A percentile compares a stretch with the other conserved stretches of the same genome.
phyloP scores from a whole-genome alignment of 2,888 invertebrate species.

The Mythimna impura region DNA sequence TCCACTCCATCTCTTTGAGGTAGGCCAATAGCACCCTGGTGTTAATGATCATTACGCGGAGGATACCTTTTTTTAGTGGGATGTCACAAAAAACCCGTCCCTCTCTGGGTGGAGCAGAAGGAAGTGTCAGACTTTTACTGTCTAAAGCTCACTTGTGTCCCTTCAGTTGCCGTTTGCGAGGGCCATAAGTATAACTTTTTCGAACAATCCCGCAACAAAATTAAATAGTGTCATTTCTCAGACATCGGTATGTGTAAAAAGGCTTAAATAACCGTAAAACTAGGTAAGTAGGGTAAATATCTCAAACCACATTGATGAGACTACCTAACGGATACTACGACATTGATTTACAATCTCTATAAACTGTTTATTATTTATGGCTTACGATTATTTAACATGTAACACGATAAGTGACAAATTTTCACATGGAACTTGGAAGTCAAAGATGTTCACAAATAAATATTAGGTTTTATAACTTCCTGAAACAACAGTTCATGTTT shows the following conservation, averaged over 20 bases:
- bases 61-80: too few species aligned
- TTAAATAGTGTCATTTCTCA: not conserved
- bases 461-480: constrained; percentile 10
- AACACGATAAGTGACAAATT: constrained; percentile 15
- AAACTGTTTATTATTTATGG: constrained; percentile 42
- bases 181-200: too few species aligned
- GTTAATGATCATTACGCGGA: too few species aligned
- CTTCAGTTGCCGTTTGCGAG: too few species aligned
- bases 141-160: too few species aligned
- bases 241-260: not conserved
- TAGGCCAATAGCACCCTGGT: too few species aligned
- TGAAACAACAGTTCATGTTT: constrained; percentile 2
- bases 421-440: constrained; percentile 14
- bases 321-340: constrained; percentile 28
- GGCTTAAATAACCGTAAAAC: constrained; percentile 5
- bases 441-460: constrained; percentile 18
- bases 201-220: too few species aligned
- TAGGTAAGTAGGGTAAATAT: constrained; percentile 34
- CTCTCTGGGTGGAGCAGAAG: too few species aligned
- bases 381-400: constrained; percentile 19
- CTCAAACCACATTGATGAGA: constrained; percentile 26
- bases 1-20: too few species aligned
- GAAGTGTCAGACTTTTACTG: too few species aligned
- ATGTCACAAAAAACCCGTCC: too few species aligned
- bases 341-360: constrained; percentile 42